phyloP scores from a whole-genome alignment of 2,888 invertebrate species.

The Glaucopsyche alexis region DNA sequence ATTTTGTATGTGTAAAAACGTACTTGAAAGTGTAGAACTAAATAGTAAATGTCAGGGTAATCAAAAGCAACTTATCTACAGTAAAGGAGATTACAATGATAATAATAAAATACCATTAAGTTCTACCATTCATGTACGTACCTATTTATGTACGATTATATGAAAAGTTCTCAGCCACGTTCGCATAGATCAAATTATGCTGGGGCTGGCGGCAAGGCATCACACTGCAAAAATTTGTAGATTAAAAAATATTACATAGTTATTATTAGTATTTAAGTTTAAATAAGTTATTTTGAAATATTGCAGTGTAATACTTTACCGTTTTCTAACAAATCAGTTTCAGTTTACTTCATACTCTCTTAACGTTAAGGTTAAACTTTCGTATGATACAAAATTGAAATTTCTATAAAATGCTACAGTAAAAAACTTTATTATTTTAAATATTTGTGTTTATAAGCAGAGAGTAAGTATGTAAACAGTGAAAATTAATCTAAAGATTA shows the following conservation, averaged over 20 bases:
- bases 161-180: neutral
- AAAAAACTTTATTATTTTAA: no score
- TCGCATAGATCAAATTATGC: neutral
- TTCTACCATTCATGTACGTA: conserved; percentile 29
- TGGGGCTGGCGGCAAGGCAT: conserved; percentile 24
- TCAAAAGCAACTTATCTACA: neutral
- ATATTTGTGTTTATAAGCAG: no score
- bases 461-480: no score
- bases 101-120: neutral
- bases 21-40: conserved; percentile 28
- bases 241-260: no score
- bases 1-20: neutral
- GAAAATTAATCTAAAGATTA: no score
- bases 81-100: neutral
- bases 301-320: conserved; percentile 23
- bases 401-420: no score
- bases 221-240: conserved; percentile 23
- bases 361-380: no score
- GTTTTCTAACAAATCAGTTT: neutral
- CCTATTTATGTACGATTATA: conserved; percentile 23
- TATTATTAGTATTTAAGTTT: neutral
- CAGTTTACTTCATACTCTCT: no score
- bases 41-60: neutral
- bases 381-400: no score
- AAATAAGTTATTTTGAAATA: neutral